Percentiles rank a stretch among this genome's conserved stretches.
These are phyloP conservation scores for Cynocephalus volans DNA, from an alignment of 2,113 vertebrate genomes.

Conservation along the genomic window DNA sequence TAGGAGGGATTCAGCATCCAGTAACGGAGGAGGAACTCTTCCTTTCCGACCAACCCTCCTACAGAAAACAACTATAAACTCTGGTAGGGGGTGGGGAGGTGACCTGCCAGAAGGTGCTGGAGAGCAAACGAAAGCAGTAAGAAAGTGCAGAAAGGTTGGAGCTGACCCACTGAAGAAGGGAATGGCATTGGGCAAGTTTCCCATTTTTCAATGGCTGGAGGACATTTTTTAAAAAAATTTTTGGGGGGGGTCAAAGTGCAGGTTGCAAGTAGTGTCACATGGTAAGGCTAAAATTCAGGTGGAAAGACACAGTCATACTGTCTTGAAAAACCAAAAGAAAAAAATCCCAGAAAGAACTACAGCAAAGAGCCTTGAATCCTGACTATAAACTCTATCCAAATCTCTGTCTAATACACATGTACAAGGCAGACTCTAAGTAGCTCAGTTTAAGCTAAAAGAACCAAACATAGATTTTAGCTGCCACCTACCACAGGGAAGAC, in stretches of 20 bases:
- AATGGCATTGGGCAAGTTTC: background rate
- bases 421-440: background rate
- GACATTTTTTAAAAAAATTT: background rate
- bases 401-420: background rate
- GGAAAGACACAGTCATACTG: background rate
- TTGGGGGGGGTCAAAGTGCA: background rate
- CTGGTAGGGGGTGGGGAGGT: background rate
- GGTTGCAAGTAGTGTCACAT: background rate
- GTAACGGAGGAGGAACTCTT: background rate
- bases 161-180: background rate
- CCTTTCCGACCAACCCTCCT: background rate
- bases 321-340: slow-evolving; percentile 10
- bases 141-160: background rate
- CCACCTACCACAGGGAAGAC: background rate
- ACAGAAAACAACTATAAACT: background rate
- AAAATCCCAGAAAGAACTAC: background rate
- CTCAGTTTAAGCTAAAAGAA: background rate
- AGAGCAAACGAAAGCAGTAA: background rate
- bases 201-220: background rate
- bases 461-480: slow-evolving; percentile 27
- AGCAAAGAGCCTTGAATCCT: background rate
- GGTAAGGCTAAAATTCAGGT: background rate
- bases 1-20: background rate
- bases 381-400: background rate
- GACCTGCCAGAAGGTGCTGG: background rate